Evolutionary conservation across 2,113 vertebrate species (phyloP).

Genomic region (Craseonycteris thonglongyai): DNA sequence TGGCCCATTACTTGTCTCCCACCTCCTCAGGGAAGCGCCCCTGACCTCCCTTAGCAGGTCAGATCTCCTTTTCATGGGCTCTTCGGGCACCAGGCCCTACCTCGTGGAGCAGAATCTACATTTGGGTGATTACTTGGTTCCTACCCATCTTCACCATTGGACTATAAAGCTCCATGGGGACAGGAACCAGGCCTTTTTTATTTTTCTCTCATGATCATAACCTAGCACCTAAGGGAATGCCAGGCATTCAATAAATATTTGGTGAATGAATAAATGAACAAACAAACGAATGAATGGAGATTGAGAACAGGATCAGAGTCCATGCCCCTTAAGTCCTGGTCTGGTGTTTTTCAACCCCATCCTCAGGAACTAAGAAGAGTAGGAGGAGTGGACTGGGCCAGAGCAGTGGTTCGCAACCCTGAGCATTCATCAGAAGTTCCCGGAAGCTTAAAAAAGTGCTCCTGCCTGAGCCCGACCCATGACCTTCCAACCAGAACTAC

Average conservation of each 20-base stretch:
- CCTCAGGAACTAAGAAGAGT: neutral
- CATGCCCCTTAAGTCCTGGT: neutral
- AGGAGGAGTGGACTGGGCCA: neutral
- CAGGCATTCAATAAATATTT: neutral
- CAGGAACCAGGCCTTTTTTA: neutral
- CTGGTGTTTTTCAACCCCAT: too few species aligned
- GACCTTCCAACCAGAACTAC: neutral
- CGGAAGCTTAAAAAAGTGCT: neutral
- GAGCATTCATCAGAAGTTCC: neutral
- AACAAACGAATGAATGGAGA: neutral
- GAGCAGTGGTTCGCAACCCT: neutral
- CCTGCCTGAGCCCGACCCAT: neutral
- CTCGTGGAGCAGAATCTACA: neutral
- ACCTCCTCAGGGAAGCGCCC: neutral
- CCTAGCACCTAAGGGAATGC: neutral
- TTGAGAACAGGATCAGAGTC: neutral
- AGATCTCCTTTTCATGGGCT: neutral
- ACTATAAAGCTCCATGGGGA: neutral
- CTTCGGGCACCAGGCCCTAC: neutral
- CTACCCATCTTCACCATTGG: neutral
- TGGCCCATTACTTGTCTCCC: neutral
- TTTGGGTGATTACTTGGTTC: neutral
- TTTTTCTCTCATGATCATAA: neutral
- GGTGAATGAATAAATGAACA: neutral
- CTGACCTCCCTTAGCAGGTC: neutral